A percentile compares a stretch with the other conserved stretches of the same genome.
Conservation (phyloP, 2,113 vertebrate species). For the Aviceda subcristata region DNA sequence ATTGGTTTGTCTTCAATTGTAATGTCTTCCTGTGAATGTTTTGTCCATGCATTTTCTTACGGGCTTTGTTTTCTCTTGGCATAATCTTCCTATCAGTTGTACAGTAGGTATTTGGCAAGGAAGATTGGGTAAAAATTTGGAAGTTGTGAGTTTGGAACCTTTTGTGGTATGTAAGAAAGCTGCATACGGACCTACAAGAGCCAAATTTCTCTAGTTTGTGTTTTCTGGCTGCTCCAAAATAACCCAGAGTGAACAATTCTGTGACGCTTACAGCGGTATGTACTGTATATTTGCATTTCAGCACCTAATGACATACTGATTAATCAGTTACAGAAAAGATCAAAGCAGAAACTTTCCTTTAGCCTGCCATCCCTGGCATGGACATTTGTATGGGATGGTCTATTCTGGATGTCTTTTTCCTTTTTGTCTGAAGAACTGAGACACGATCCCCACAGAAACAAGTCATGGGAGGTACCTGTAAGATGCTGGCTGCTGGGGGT, state of each 20-base stretch:
- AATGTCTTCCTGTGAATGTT: not conserved
- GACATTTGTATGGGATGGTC: not conserved
- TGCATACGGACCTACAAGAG: not conserved
- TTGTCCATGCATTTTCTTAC: not conserved
- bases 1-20: not conserved
- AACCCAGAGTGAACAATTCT: not conserved
- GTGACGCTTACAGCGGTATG: not conserved
- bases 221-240: not conserved
- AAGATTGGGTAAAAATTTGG: not conserved
- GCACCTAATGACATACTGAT: not conserved
- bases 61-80: not conserved
- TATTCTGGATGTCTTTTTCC: not conserved
- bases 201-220: not conserved
- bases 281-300: not conserved
- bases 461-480: not conserved
- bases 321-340: not conserved
- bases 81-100: not conserved
- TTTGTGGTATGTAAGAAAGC: not conserved
- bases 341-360: not conserved
- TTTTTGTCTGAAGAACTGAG: not conserved
- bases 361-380: not conserved
- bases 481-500: not conserved
- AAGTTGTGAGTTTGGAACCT: not conserved
- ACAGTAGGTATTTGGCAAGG: not conserved
- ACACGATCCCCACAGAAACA: not conserved